These are phyloP conservation scores for Parasteatoda lunata DNA, from an alignment of 2,888 invertebrate species.

Conservation along the genomic window DNA sequence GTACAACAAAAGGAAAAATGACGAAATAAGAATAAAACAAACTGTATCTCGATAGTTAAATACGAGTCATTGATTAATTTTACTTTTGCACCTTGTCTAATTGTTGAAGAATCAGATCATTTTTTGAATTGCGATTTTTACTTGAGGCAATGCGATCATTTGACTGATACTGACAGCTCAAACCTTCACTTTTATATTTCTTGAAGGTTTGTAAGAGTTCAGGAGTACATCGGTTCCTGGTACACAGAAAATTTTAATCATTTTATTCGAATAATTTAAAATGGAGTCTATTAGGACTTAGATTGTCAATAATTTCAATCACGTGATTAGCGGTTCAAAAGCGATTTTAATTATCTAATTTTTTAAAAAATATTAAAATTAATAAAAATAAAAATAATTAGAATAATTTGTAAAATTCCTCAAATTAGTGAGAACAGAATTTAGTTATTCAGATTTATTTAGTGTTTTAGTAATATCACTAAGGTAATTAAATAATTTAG, in stretches of 20 bases:
- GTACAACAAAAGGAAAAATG: too few relatives aligned
- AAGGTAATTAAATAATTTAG: too few relatives aligned
- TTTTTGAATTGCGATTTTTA: background rate
- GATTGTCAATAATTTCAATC: background rate
- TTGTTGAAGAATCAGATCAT: background rate
- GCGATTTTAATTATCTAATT: too few relatives aligned
- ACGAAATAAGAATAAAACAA: too few relatives aligned
- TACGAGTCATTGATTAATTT: background rate
- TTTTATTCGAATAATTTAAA: background rate
- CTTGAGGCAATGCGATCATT: conserved; percentile 5
- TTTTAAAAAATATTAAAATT: too few relatives aligned
- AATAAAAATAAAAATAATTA: too few relatives aligned
- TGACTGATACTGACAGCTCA: conserved; percentile 12
- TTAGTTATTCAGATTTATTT: background rate
- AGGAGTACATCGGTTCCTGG: conserved; percentile 28
- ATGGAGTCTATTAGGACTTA: background rate
- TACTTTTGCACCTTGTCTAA: background rate
- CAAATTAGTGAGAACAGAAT: too few relatives aligned
- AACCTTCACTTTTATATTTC: conserved; percentile 32
- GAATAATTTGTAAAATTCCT: too few relatives aligned
- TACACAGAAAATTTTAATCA: conserved; percentile 10
- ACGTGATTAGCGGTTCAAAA: too few relatives aligned
- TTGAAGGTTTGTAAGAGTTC: conserved; percentile 1
- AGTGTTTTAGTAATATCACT: background rate
- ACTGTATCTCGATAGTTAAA: too few relatives aligned